Conservation (phyloP, 2,113 vertebrate species). For the Psittacara wagleri region DNA sequence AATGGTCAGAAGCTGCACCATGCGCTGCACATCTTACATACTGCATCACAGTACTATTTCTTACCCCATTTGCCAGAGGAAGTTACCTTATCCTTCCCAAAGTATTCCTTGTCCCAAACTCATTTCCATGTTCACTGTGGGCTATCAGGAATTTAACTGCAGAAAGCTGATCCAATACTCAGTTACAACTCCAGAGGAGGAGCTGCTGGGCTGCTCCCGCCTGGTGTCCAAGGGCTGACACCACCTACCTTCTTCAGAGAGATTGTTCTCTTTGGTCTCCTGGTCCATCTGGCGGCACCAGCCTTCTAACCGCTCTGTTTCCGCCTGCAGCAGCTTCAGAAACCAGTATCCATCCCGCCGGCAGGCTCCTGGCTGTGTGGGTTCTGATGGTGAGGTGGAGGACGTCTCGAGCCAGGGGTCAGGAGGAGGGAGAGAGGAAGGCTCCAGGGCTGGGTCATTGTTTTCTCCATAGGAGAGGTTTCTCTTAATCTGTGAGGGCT, state of each 20-base stretch:
- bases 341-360: constrained; percentile 97
- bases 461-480: constrained; percentile 97
- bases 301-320: constrained; percentile 94
- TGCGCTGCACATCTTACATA: not conserved
- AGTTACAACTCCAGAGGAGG: not conserved
- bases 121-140: not conserved
- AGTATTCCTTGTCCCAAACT: not conserved
- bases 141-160: not conserved
- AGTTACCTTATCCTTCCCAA: not conserved
- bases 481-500: constrained; percentile 91
- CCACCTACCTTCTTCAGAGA: constrained; percentile 92
- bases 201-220: not conserved
- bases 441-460: constrained; percentile 92
- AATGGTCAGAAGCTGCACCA: not conserved
- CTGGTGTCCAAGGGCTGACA: not conserved
- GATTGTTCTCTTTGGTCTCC: constrained; percentile 96
- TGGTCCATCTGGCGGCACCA: constrained; percentile 99
- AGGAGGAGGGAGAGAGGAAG: constrained; percentile 93
- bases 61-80: not conserved
- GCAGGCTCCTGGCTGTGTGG: constrained; percentile 80
- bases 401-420: constrained; percentile 96
- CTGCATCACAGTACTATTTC: not conserved
- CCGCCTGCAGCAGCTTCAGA: constrained; percentile 95
- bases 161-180: not conserved
- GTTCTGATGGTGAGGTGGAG: constrained; percentile 77